Base-by-base conservation (phyloP, 2,888 invertebrate species). In the Chloromyia formosa region DNA sequence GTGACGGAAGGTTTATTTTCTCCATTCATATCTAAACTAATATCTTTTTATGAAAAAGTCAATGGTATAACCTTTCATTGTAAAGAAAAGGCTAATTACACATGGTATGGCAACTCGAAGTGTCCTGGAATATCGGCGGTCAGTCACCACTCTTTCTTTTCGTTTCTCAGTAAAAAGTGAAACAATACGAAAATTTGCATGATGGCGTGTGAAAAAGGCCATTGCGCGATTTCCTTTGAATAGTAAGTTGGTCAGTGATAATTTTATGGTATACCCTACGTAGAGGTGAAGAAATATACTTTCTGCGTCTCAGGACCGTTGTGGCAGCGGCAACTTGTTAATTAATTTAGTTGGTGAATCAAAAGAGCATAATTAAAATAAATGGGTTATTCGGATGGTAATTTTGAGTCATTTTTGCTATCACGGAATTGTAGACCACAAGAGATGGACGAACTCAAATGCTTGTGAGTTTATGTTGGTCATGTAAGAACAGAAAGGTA, bases 201-300 rank as follows among this genome's bases (percentile, higher is more conserved):
- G 68, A 53, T 53, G 53, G 68, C 68, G 23, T 68, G 68, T 27
- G 68, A 68, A 68, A 23, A 68, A 53, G 27, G 53, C 23, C 23
- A 68, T 68, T 64, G 18, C 23, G 40, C 53, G 68, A 49, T 68
- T 53, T 53, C 54, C 53, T 68, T 27, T 49, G 68, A 68, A 68
- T 64, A 42, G 42, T 61, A 14, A 16, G 61, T 3, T 14, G 40
- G 49, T 27, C 53, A 27, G 68, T 68, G 68, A 68, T 68, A 68
- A 68, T 53, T 68, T 68, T 68, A 68, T 68, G 68, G 68, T n/a
- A n/a, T n/a, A n/a, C 53, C 53, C 27, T 23, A n/a, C n/a, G n/a
- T n/a, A n/a, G n/a, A n/a, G n/a, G n/a, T 9, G 53, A 49, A 68
- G 27, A 68, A 68, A 53, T 68, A 68, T 68, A 27, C 23, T 49